Percentiles rank a stretch among this genome's conserved stretches.
phyloP scores from a whole-genome alignment of 2,888 invertebrate genomes.

The Lobophora halterata region DNA sequence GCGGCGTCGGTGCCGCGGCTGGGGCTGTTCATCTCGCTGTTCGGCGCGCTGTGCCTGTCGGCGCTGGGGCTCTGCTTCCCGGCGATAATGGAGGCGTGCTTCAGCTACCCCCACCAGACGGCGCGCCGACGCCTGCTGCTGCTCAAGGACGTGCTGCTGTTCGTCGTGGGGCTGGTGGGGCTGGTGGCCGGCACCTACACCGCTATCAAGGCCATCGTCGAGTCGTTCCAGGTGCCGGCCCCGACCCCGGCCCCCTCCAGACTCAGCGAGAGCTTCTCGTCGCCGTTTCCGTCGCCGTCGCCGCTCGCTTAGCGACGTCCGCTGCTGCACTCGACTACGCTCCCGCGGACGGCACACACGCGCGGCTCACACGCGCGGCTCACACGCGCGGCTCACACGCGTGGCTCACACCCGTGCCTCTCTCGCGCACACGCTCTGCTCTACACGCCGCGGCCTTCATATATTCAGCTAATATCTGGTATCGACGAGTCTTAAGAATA shows the following conservation, averaged over 20 bases:
- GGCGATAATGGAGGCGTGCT: constrained; percentile 80
- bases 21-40: constrained; percentile 88
- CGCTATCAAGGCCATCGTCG: constrained; percentile 81
- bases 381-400: too few relatives aligned
- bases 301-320: neutral
- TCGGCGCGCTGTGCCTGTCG: constrained; percentile 93
- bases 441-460: too few relatives aligned
- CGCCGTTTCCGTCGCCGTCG: neutral
- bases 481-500: too few relatives aligned
- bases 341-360: too few relatives aligned
- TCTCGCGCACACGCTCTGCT: too few relatives aligned
- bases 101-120: constrained; percentile 81
- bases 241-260: neutral
- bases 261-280: neutral
- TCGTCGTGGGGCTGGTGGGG: constrained; percentile 82
- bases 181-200: constrained; percentile 85
- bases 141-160: constrained; percentile 77
- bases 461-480: too few relatives aligned
- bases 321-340: too few relatives aligned
- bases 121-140: constrained; percentile 36
- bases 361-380: too few relatives aligned
- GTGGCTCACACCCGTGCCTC: too few relatives aligned
- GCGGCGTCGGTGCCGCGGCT: constrained; percentile 90
- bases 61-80: constrained; percentile 94
- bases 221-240: constrained; percentile 43